phyloP scores from a whole-genome alignment of 2,113 vertebrate genomes.

The Setophaga kirtlandii region DNA sequence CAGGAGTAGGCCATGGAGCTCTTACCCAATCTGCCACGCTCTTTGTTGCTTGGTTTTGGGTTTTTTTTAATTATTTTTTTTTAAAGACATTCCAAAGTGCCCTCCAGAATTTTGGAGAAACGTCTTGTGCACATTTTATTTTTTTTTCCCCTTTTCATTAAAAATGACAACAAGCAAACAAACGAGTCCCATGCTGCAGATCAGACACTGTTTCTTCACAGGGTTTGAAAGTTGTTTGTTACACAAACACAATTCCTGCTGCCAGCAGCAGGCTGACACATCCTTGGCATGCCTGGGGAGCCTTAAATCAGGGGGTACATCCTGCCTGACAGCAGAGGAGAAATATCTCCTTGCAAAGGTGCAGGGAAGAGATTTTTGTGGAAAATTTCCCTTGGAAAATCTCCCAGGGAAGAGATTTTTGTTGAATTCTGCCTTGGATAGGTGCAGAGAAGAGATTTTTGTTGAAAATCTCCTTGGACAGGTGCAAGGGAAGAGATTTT shows the following conservation, averaged over 20 bases:
- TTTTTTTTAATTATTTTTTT: too few species aligned
- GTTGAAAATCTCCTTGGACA: too few species aligned
- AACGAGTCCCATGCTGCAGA: conserved; percentile 53
- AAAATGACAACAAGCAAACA: conserved; percentile 13
- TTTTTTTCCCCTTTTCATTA: neutral
- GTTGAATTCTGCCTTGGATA: neutral
- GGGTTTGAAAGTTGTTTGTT: conserved; percentile 13
- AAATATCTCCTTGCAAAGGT: neutral
- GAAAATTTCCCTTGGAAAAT: neutral
- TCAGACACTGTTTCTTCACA: conserved; percentile 42
- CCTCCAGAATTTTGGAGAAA: conserved; percentile 14
- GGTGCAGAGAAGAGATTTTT: neutral
- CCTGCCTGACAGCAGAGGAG: neutral
- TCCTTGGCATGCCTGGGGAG: conserved; percentile 30
- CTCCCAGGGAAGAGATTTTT: too few species aligned
- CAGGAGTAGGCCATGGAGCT: neutral
- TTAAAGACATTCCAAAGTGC: conserved; percentile 22
- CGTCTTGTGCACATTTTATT: neutral
- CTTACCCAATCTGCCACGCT: neutral
- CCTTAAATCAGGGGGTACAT: conserved; percentile 27
- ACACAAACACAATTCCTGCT: conserved; percentile 44
- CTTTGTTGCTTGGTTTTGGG: neutral
- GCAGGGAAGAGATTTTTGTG: neutral
- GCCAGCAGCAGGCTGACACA: conserved; percentile 25
- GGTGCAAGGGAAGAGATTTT: neutral